Evolutionary conservation across 1,140 invertebrate genomes (phyloP).

Genomic region (Meloidogyne exigua): DNA sequence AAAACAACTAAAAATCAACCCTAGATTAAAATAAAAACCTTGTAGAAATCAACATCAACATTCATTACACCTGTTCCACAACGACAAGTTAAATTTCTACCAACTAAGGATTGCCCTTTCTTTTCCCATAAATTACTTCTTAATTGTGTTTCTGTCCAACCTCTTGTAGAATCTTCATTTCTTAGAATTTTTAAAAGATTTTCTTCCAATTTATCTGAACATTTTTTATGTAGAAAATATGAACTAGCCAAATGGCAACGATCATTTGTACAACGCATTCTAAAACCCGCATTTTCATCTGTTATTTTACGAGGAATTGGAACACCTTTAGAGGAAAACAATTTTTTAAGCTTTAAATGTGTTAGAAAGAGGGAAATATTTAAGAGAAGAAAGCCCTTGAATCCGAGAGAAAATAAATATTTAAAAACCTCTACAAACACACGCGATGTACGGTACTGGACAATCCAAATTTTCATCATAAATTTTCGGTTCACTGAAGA

Average conservation of each 20-base stretch:
- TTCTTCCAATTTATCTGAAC: constrained; percentile 23
- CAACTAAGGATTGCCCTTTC: constrained; percentile 16
- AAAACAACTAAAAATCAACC: too few species aligned
- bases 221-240: constrained; percentile 14
- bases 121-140: constrained; percentile 24
- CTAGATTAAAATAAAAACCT: constrained; percentile 2
- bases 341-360: background rate
- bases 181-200: constrained; percentile 16
- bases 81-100: constrained; percentile 8
- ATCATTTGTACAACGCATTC: constrained; percentile 27
- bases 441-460: constrained; percentile 19
- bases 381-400: too few species aligned
- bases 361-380: too few species aligned
- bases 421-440: constrained; percentile 16
- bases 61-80: constrained; percentile 23
- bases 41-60: constrained; percentile 29
- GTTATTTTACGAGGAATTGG: constrained; percentile 5
- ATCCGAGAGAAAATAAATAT: too few species aligned
- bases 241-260: constrained; percentile 12
- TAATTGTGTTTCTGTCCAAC: constrained; percentile 22
- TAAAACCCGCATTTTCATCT: constrained; percentile 5
- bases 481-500: background rate
- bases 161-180: constrained; percentile 14
- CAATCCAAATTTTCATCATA: constrained; percentile 21
- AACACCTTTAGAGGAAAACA: constrained; percentile 10